phyloP scores from a whole-genome alignment of 2,888 invertebrate species.

The Helobdella robusta region DNA sequence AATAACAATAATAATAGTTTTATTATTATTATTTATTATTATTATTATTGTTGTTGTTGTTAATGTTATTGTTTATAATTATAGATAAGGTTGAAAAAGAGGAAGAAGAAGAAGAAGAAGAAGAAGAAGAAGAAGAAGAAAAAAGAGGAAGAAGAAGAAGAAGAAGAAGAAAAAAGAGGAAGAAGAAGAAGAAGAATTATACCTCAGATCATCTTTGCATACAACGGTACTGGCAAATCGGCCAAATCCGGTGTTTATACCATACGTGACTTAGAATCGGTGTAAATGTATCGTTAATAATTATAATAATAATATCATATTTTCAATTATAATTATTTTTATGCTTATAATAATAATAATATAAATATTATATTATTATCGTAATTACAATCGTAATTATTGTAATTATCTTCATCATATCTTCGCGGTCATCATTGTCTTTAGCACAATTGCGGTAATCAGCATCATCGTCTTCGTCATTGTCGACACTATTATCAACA shows the following conservation, averaged over 20 bases:
- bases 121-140: not conserved
- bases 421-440: too few relatives aligned
- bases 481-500: constrained; percentile 13
- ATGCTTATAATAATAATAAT: not conserved
- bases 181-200: constrained; percentile 38
- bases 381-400: not conserved
- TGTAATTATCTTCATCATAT: not conserved
- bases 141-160: not conserved
- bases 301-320: too few relatives aligned
- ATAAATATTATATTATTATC: not conserved
- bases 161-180: not conserved
- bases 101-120: not conserved
- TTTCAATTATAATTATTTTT: not conserved
- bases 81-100: not conserved
- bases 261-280: constrained; percentile 54
- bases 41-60: not conserved
- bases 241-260: constrained; percentile 62
- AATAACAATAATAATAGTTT: not conserved
- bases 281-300: not conserved
- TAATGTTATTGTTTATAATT: not conserved
- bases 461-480: constrained; percentile 10
- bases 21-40: not conserved
- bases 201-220: constrained; percentile 55
- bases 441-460: not conserved
- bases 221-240: constrained; percentile 58